These are phyloP conservation scores for Alexandromys fortis DNA, from an alignment of 2,113 vertebrate genomes.

Conservation along the genomic window DNA sequence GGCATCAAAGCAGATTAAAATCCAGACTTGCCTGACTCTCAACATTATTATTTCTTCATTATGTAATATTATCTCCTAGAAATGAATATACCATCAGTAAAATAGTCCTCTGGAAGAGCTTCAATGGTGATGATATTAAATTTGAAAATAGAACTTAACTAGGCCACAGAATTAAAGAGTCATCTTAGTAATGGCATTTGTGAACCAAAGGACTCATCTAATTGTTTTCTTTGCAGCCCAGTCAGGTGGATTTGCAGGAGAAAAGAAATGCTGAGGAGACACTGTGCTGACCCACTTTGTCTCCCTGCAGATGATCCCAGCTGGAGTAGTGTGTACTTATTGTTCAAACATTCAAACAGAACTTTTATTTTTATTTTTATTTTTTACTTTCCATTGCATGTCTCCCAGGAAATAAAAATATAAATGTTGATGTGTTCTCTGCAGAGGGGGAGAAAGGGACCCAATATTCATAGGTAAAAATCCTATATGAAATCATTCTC, in stretches of 20 bases:
- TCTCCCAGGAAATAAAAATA: slow-evolving; percentile 73
- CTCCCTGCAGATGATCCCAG: slow-evolving; percentile 88
- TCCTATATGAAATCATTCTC: slow-evolving; percentile 18
- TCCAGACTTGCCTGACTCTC: background rate
- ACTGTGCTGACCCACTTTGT: slow-evolving; percentile 91
- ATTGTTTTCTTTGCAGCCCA: slow-evolving; percentile 81
- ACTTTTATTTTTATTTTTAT: background rate
- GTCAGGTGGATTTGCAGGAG: slow-evolving; percentile 85
- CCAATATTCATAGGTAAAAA: slow-evolving; percentile 3
- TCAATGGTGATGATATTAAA: slow-evolving; percentile 19
- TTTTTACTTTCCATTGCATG: slow-evolving; percentile 65
- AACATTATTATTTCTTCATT: background rate
- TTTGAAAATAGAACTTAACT: slow-evolving; percentile 72
- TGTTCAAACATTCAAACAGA: slow-evolving; percentile 81
- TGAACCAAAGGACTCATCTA: slow-evolving; percentile 72
- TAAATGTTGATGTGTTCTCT: slow-evolving; percentile 67
- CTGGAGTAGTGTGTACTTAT: slow-evolving; percentile 80
- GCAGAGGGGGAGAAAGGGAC: background rate
- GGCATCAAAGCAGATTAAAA: background rate
- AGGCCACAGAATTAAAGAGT: slow-evolving; percentile 71
- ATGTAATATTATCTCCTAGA: background rate
- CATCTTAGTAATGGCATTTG: slow-evolving; percentile 87
- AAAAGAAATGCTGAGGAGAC: slow-evolving; percentile 91
- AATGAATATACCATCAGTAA: background rate
- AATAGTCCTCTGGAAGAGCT: background rate